These are phyloP conservation scores for Cremastinae sp. DNA, from an alignment of 2,888 invertebrate genomes.

Conservation along the genomic window DNA sequence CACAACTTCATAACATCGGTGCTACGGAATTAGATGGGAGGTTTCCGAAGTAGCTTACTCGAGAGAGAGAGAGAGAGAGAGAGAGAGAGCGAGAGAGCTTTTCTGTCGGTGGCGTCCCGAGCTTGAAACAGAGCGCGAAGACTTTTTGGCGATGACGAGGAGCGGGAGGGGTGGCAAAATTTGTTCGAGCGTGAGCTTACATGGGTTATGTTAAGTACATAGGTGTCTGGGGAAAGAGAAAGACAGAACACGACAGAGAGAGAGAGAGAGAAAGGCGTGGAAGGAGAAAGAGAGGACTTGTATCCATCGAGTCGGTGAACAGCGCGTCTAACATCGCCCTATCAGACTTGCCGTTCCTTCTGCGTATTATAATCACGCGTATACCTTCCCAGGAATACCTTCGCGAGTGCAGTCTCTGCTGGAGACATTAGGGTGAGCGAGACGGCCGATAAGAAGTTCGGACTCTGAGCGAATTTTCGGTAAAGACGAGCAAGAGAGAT, in stretches of 20 bases:
- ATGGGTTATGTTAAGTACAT: conserved; percentile 80
- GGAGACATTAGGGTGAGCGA: conserved; percentile 38
- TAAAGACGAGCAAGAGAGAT: too few relatives aligned
- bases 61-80: conserved; percentile 41
- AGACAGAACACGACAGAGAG: conserved; percentile 33
- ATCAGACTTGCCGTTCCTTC: conserved; percentile 19
- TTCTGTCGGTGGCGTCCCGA: conserved; percentile 37
- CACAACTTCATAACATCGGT: conserved; percentile 79
- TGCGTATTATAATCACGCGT: conserved; percentile 47
- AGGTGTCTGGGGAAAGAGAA: conserved; percentile 73
- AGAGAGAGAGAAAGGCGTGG: background rate
- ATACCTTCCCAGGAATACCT: conserved; percentile 10
- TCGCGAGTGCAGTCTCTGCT: conserved; percentile 36
- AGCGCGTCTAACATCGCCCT: conserved; percentile 58
- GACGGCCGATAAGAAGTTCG: conserved; percentile 59
- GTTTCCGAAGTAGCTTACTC: conserved; percentile 41
- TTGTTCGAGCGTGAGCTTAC: conserved; percentile 80
- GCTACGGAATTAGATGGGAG: conserved; percentile 60
- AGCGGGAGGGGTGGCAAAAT: conserved; percentile 71
- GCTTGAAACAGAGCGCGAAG: conserved; percentile 64
- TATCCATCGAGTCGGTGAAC: conserved; percentile 69
- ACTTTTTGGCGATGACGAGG: conserved; percentile 33
- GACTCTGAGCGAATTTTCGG: conserved; percentile 19
- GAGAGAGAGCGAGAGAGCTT: conserved; percentile 25
- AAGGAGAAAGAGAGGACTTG: conserved; percentile 55